Base-by-base conservation (phyloP, 1,140 invertebrate genomes). In the Wiebesia pumilae region DNA sequence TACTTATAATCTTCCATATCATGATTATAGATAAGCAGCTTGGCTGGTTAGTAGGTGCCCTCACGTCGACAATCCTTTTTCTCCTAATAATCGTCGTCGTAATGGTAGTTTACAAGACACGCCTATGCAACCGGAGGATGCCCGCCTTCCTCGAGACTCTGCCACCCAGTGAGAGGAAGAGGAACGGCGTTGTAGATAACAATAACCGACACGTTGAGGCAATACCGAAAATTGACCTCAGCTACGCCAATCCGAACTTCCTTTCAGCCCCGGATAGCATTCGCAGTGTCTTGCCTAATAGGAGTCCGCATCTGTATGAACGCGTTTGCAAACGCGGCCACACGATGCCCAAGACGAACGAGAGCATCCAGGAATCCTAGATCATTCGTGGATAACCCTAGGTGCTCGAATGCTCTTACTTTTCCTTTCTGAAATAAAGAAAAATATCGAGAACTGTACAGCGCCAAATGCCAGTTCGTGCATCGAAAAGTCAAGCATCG, bases 11-110 rank as follows among this genome's bases (percentile, higher is more conserved):
- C n/a, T 77, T 47, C 12, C 40, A n/a, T 6, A 0, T 51, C n/a
- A 6, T n/a, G 10, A 35, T 88, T 87, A 4, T 47, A 93, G 93
- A 93, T 88, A 90, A 92, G 27, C 91, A 89, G 82, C 65, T 94
- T 2, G 91, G 92, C 62, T 93, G 93, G 93, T 90, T 93, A 24
- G 93, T 94, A 35, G 93, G 93, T 38, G 90, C 91, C 12, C 75
- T 93, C 62, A 93, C 93, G 9, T 90, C 91, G 0, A 35, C 93
- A 12, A 90, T 92, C 33, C 87, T 93, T n/a, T 91, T 93, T 21
- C 88, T 93, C 6, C 88, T 93, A 87, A 93, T 93, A 58, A 89
- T 91, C 21, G 88, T 91, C 0, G 93, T 93, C 0, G 93, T 92
- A 12, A 30, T 94, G 71, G 92, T 93, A 1, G 93, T 94, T 0